These are phyloP conservation scores for Conchocele bisecta DNA, from an alignment of 2,888 invertebrate species.

Conservation along the genomic window DNA sequence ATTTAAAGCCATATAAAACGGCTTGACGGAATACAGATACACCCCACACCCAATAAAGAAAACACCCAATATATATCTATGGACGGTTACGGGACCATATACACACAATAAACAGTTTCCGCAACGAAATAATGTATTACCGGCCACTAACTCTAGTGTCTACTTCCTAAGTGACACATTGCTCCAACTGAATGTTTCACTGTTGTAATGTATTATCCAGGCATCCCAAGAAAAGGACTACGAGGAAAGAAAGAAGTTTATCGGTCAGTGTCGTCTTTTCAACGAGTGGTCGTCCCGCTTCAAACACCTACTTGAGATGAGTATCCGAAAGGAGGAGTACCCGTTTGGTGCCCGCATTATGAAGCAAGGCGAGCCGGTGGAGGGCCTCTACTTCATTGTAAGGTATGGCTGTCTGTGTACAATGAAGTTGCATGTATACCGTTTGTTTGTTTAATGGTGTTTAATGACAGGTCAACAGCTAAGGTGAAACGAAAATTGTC, in stretches of 20 bases:
- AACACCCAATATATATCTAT: no score
- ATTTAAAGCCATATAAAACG: no score
- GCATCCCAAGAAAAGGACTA: constrained; percentile 77
- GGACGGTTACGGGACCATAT: no score
- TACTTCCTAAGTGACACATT: background rate
- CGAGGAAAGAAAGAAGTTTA: constrained; percentile 72
- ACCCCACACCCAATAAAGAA: no score
- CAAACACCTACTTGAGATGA: constrained; percentile 77
- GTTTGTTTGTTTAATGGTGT: no score
- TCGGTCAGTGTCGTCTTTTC: constrained; percentile 71
- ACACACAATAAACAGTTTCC: no score
- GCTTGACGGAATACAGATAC: no score
- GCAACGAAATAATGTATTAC: background rate
- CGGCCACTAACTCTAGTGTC: background rate
- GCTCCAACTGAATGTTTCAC: background rate
- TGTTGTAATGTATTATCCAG: constrained; percentile 44
- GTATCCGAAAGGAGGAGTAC: constrained; percentile 74
- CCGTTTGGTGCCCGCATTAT: constrained; percentile 73
- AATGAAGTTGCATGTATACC: no score
- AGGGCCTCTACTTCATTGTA: constrained; percentile 77
- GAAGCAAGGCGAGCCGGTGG: constrained; percentile 74
- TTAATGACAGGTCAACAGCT: no score
- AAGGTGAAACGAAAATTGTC: no score
- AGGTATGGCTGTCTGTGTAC: no score
- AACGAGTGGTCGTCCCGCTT: constrained; percentile 74